Base-by-base conservation (phyloP, 2,113 vertebrate species). In the Ifrita kowaldi region DNA sequence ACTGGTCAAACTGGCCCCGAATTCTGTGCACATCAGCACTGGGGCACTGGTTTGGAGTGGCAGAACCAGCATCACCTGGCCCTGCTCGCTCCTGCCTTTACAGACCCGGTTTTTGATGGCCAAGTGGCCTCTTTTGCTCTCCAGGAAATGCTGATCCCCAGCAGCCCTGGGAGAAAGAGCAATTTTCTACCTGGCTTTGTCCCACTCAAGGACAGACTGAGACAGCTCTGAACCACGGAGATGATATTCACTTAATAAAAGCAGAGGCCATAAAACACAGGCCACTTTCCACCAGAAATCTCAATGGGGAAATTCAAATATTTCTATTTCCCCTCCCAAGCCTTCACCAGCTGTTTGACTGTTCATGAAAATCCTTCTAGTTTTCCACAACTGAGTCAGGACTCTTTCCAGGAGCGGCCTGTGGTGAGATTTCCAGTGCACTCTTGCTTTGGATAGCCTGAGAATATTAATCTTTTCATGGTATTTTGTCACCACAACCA, bases 371-470 rank as follows among this genome's bases (percentile, higher is more conserved):
- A 84, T 68, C 70, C 56, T 89, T 80, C 41, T 26, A 37, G 42
- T 90, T 83, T 93, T 96, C 90, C 91, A 93, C 37, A 92, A 17
- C 33, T 22, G 27, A 93, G 71, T 20, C 76, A 87, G 55, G 84
- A 81, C 42, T 56, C 93, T 75, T 94, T 94, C 92, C 95, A 94
- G 88, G 85, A 88, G 68, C 27, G 4, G 82, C 73, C 82, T 84
- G 82, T 74, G 91, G 50, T 74, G 93, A 91, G 87, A 83, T 55
- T 87, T 89, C 65, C 75, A 84, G 60, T 42, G 60, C 44, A 56
- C 16, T 83, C 52, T 59, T 69, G 67, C 71, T 79, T 87, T 73
- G 79, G 50, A 37, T 19, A 50, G 22, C 28, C 22, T 28, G 7
- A 27, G 53, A 86, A 75, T 86, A 86, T 94, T 37, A 49, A 71